Evolutionary conservation across 2,113 vertebrate genomes (phyloP).

Genomic region (Nematolebias whitei): DNA sequence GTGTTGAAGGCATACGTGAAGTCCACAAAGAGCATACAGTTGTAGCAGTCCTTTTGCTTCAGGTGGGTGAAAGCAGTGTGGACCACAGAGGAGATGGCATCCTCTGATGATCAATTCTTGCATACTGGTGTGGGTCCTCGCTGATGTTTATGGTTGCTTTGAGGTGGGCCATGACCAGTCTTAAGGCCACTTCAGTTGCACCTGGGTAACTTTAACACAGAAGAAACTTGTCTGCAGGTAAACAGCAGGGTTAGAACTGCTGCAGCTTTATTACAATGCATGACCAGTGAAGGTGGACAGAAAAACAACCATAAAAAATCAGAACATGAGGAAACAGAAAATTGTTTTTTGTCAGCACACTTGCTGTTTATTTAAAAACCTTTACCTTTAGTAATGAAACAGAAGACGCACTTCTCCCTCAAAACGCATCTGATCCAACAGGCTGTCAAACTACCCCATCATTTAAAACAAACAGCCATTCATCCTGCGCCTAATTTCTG

Average conservation of each 20-base stretch:
- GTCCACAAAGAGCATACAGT: no score
- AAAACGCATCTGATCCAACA: constrained; percentile 1
- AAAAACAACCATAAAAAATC: no score
- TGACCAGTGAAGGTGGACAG: neutral
- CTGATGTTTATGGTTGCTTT: no score
- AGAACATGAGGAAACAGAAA: neutral
- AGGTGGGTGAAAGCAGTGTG: no score
- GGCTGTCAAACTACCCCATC: neutral
- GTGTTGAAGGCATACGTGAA: no score
- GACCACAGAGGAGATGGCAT: no score
- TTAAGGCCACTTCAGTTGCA: constrained; percentile 11
- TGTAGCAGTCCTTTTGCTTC: no score
- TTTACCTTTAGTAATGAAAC: constrained; percentile 25
- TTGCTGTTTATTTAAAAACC: neutral
- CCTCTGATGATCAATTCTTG: no score
- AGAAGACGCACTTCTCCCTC: neutral
- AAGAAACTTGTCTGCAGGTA: neutral
- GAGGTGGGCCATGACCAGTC: no score
- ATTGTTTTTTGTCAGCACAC: constrained; percentile 2
- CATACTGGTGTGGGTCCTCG: no score
- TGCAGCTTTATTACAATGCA: neutral
- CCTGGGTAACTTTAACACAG: no score
- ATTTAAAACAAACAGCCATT: neutral
- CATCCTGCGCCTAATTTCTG: constrained; percentile 1
- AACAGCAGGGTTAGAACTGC: neutral